phyloP scores from a whole-genome alignment of 2,888 invertebrate genomes.

The Tiphia femorata region DNA sequence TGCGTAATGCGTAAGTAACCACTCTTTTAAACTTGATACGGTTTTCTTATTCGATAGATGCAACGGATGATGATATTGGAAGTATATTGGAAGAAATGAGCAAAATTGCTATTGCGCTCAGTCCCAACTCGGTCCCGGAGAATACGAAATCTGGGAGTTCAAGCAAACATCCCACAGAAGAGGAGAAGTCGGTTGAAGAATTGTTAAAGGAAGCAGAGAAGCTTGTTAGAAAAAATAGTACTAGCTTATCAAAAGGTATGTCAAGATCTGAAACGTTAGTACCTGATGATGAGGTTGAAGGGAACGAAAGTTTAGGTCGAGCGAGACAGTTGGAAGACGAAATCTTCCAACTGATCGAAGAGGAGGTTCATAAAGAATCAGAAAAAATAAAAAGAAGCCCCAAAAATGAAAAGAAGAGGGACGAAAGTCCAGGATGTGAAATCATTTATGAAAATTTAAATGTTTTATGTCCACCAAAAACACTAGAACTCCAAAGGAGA shows the following conservation, averaged over 20 bases:
- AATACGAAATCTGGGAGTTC: constrained; percentile 49
- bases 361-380: constrained; percentile 58
- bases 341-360: constrained; percentile 62
- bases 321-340: constrained; percentile 57
- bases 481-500: constrained; percentile 55
- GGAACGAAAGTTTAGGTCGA: constrained; percentile 35
- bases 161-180: constrained; percentile 54
- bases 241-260: constrained; percentile 54
- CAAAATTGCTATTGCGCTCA: constrained; percentile 60
- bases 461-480: constrained; percentile 45
- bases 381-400: constrained; percentile 57
- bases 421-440: constrained; percentile 49
- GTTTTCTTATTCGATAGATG: constrained; percentile 44
- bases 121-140: constrained; percentile 56
- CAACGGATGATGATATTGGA: constrained; percentile 65
- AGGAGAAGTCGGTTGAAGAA: constrained; percentile 64
- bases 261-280: constrained; percentile 56
- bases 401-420: constrained; percentile 48
- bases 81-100: constrained; percentile 66
- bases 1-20: too few relatives aligned
- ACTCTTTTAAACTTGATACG: not conserved
- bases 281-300: constrained; percentile 46
- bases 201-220: constrained; percentile 63
- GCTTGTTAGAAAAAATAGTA: constrained; percentile 58
- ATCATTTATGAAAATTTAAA: constrained; percentile 51